Conservation (phyloP, 2,888 invertebrate species). For the Seira sanloemensis region DNA sequence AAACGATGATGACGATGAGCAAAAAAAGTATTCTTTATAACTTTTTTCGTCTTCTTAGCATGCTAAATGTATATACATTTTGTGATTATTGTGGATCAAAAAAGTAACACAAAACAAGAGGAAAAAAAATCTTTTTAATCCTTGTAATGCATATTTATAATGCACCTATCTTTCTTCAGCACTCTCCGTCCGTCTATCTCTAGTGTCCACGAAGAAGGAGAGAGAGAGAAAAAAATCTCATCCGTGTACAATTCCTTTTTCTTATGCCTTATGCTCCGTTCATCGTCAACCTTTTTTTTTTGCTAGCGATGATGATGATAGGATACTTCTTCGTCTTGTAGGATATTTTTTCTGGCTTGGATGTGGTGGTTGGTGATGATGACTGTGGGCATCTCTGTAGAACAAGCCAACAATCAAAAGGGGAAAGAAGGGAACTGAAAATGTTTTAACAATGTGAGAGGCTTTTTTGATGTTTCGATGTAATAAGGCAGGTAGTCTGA, state of each 20-base stretch:
- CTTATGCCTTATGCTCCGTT: conserved; percentile 2
- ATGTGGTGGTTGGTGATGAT: conserved; percentile 20
- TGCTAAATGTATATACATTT: neutral
- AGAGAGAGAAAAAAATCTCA: conserved; percentile 16
- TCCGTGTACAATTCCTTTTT: conserved; percentile 16
- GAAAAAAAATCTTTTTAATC: conserved; percentile 5
- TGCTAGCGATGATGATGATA: conserved; percentile 19
- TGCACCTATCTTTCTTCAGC: conserved; percentile 14
- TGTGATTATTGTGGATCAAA: conserved; percentile 12
- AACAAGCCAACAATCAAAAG: neutral
- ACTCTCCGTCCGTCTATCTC: conserved; percentile 9
- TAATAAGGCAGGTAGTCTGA: conserved; percentile 32
- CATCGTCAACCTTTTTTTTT: conserved; percentile 12
- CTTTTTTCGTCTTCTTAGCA: conserved; percentile 8
- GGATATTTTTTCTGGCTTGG: conserved; percentile 16
- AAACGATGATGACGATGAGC: conserved; percentile 2
- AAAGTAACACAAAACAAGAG: neutral
- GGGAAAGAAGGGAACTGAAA: conserved; percentile 48
- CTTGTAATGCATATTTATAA: conserved; percentile 4
- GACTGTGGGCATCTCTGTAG: neutral
- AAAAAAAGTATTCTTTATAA: neutral
- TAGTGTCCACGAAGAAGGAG: conserved; percentile 15
- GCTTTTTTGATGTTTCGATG: neutral
- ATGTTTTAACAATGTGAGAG: neutral
- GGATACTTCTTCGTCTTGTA: neutral